Evolutionary conservation across 2,113 vertebrate genomes (phyloP).

Genomic region (Dermatemys mawii): DNA sequence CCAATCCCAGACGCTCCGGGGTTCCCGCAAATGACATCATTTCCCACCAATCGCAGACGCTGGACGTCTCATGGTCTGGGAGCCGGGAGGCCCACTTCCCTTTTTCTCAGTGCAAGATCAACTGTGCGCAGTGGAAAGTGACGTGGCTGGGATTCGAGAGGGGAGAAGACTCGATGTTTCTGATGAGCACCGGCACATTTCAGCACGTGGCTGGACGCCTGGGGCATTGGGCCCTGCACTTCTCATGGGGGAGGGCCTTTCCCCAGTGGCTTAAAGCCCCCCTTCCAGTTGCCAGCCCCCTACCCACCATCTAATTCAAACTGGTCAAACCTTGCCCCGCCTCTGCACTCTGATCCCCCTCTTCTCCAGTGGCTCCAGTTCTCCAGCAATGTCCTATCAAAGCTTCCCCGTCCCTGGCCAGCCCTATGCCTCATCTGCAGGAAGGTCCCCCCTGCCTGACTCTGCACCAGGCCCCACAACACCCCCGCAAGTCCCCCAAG

Average conservation of each 20-base stretch:
- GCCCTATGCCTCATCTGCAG: neutral
- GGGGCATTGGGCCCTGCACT: neutral
- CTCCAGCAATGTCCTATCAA: neutral
- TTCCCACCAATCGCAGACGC: neutral
- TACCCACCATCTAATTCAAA: neutral
- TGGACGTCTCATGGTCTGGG: neutral
- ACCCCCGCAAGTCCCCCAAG: too few relatives aligned
- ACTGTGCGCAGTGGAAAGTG: neutral
- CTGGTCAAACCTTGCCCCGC: too few relatives aligned
- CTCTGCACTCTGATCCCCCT: neutral
- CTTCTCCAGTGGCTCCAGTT: neutral
- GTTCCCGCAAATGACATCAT: conserved; percentile 39
- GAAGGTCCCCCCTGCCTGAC: neutral
- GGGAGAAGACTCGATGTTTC: neutral
- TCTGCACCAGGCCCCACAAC: neutral
- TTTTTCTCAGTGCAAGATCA: neutral
- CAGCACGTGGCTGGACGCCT: neutral
- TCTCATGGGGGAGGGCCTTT: neutral
- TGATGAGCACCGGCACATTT: neutral
- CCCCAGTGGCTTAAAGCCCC: neutral
- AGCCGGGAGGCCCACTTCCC: neutral
- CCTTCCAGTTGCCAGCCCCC: neutral
- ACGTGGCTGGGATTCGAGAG: neutral
- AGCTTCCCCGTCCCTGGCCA: neutral
- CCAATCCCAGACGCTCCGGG: neutral